Conservation (phyloP, 2,113 vertebrate species). For the Ailuropoda melanoleuca region DNA sequence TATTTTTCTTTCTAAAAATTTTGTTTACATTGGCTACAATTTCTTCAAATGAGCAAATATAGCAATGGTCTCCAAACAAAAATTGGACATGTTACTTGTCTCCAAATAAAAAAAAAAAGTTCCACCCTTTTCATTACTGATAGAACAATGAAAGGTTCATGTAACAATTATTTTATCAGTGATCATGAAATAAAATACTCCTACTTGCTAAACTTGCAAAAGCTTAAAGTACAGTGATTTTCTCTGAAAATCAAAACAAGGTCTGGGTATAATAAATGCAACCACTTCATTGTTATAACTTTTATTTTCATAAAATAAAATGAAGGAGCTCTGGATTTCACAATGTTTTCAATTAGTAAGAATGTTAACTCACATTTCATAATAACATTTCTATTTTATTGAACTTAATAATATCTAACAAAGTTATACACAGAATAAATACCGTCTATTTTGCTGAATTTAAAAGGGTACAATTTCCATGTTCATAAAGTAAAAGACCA, state of each 20-base stretch:
- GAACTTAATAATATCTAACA: neutral
- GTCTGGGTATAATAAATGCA: slow-evolving; percentile 1
- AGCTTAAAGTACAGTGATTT: neutral
- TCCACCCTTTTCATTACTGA: neutral
- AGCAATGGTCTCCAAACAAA: neutral
- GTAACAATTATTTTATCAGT: neutral
- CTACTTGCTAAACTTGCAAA: neutral
- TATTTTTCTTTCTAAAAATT: neutral
- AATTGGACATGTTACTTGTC: neutral
- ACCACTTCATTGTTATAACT: neutral
- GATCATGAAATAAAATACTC: neutral
- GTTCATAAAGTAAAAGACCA: neutral
- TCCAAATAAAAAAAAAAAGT: neutral
- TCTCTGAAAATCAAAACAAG: neutral
- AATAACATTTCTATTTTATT: neutral
- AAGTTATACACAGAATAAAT: neutral
- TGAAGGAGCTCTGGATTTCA: neutral
- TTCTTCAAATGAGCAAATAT: slow-evolving; percentile 3
- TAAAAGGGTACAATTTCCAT: neutral
- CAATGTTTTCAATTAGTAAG: neutral
- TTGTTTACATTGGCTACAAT: neutral
- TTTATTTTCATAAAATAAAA: neutral
- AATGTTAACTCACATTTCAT: slow-evolving; percentile 16
- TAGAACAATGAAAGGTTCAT: neutral
- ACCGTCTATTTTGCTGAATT: neutral